A percentile compares a stretch with the other conserved stretches of the same genome.
phyloP scores from a whole-genome alignment of 1,140 invertebrate species.

The Drosophila pachea region DNA sequence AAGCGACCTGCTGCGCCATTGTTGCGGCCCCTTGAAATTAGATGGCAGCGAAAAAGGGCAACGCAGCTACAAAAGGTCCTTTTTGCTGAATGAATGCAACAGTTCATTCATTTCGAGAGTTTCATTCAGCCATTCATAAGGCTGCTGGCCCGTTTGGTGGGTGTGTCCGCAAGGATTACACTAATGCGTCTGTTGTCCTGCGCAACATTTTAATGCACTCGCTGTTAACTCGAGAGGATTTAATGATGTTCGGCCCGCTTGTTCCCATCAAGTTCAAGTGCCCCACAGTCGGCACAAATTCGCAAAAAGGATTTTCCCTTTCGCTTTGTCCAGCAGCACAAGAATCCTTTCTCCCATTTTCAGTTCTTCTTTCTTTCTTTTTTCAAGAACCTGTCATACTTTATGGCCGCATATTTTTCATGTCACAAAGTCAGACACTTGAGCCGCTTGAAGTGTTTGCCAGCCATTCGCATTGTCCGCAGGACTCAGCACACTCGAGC shows the following conservation, averaged over 20 bases:
- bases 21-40: conserved; percentile 43
- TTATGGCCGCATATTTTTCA: conserved; percentile 53
- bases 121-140: conserved; percentile 32
- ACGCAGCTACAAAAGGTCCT: conserved; percentile 20
- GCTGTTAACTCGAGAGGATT: conserved; percentile 56
- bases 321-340: conserved; percentile 28
- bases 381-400: conserved; percentile 68
- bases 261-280: conserved; percentile 67
- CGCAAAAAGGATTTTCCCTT: conserved; percentile 65
- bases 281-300: conserved; percentile 55
- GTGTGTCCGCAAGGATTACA: conserved; percentile 72
- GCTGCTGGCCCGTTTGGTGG: conserved; percentile 49
- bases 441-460: conserved; percentile 64
- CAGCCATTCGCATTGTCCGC: conserved; percentile 45
- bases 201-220: conserved; percentile 64
- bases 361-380: not conserved
- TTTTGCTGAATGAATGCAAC: conserved; percentile 51
- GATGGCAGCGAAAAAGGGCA: conserved; percentile 9
- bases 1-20: conserved; percentile 62
- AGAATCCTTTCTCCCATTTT: conserved; percentile 60
- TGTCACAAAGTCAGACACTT: conserved; percentile 59
- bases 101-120: conserved; percentile 59
- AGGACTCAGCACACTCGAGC: conserved; percentile 35
- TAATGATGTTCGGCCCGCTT: conserved; percentile 54
- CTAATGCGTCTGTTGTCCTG: conserved; percentile 68